A percentile compares a stretch with the other conserved stretches of the same genome.
phyloP scores from a whole-genome alignment of 1,140 invertebrate genomes.

The Samia ricini region DNA sequence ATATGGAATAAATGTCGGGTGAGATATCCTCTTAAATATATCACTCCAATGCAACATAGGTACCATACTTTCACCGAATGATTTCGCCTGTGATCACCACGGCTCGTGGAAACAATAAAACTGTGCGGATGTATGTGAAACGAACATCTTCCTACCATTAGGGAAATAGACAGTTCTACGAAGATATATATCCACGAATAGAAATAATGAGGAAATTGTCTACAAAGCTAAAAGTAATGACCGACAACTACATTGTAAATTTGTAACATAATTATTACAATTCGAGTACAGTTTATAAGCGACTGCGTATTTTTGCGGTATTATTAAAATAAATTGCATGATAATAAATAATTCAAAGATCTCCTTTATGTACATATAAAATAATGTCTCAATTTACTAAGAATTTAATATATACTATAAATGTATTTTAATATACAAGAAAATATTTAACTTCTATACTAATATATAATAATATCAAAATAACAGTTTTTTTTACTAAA shows the following conservation, averaged over 20 bases:
- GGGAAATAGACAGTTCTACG: conserved; percentile 32
- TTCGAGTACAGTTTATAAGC: not conserved
- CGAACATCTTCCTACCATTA: conserved; percentile 40
- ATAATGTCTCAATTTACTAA: too few species aligned
- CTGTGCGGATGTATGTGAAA: conserved; percentile 29
- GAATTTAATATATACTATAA: too few species aligned
- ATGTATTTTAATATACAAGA: too few species aligned
- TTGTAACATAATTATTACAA: not conserved
- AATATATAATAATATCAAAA: too few species aligned
- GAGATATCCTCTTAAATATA: not conserved
- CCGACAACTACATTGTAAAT: not conserved
- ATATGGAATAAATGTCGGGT: too few species aligned
- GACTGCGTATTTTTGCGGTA: not conserved
- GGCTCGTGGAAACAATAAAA: conserved; percentile 35
- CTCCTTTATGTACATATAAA: too few species aligned
- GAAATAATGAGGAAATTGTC: not conserved
- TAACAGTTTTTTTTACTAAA: too few species aligned
- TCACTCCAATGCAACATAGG: too few species aligned
- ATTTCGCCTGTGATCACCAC: conserved; percentile 22
- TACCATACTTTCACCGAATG: conserved; percentile 26
- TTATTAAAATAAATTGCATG: too few species aligned
- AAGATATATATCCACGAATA: not conserved
- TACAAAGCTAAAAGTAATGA: not conserved
- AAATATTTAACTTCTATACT: too few species aligned
- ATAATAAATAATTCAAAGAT: too few species aligned